phyloP scores from a whole-genome alignment of 2,113 vertebrate species.

The Jacana jacana region DNA sequence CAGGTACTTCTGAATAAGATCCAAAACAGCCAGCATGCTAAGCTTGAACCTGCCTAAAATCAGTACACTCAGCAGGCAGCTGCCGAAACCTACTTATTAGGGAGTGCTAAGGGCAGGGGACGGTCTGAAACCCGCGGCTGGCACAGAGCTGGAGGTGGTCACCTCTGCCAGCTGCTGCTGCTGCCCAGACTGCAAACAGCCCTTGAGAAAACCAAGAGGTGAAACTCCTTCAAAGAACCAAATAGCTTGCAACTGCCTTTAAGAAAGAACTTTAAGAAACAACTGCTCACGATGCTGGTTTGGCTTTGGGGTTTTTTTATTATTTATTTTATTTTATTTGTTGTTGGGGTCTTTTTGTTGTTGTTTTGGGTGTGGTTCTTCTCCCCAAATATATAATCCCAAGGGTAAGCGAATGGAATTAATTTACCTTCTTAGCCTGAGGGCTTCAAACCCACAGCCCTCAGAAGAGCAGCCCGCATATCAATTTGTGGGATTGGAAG shows the following conservation, averaged over 20 bases:
- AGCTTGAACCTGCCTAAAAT: not conserved
- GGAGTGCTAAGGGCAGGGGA: not conserved
- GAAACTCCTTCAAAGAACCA: not conserved
- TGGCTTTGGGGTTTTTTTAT: too few species aligned
- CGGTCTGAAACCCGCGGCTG: not conserved
- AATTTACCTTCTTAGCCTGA: not conserved
- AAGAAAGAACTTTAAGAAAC: not conserved
- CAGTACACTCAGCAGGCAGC: not conserved
- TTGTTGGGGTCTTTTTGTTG: accelerated
- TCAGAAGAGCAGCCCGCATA: not conserved
- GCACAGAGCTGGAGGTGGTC: not conserved
- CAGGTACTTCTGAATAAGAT: not conserved
- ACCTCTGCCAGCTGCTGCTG: not conserved
- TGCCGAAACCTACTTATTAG: not conserved
- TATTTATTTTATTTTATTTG: not conserved
- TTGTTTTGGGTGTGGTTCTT: not conserved
- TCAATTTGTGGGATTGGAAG: not conserved
- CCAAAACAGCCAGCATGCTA: not conserved
- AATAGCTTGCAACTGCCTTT: not conserved
- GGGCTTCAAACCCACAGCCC: not conserved
- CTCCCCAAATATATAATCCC: not conserved
- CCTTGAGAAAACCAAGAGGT: not conserved
- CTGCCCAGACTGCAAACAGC: not conserved
- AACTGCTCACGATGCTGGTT: not conserved
- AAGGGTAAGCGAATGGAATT: not conserved